Evolutionary conservation across 1,140 invertebrate species (phyloP).

Genomic region (Pollicipes pollicipes): DNA sequence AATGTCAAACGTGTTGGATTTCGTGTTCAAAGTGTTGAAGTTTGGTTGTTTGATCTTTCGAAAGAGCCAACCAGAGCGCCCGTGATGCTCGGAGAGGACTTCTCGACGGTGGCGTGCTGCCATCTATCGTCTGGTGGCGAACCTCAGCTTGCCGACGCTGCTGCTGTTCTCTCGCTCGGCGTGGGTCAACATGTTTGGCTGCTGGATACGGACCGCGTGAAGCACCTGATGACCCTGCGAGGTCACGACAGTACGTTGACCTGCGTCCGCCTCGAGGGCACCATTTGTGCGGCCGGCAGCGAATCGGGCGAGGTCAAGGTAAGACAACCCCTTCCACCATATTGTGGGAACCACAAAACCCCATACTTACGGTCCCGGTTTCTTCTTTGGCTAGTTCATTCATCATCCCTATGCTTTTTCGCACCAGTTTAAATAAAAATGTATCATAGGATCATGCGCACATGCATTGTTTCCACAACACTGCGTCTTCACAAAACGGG

Average conservation of each 20-base stretch:
- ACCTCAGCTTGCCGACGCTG: background rate
- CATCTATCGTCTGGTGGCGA: background rate
- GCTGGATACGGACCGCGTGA: background rate
- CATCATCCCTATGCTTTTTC: too few species aligned
- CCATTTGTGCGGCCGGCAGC: background rate
- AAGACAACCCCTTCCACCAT: too few species aligned
- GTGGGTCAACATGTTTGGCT: background rate
- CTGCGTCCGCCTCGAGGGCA: background rate
- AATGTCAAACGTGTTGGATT: too few species aligned
- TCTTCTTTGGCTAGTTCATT: too few species aligned
- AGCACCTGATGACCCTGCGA: background rate
- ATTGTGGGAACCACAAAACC: too few species aligned
- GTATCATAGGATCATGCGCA: too few species aligned
- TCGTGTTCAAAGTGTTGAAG: too few species aligned
- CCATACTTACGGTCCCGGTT: too few species aligned
- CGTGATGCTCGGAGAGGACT: background rate
- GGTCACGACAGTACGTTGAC: background rate
- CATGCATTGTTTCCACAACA: too few species aligned
- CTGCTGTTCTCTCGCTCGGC: background rate
- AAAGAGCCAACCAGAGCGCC: background rate
- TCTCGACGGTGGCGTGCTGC: background rate
- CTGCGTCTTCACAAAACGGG: too few species aligned
- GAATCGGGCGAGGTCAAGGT: background rate
- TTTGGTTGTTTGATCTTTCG: too few species aligned
- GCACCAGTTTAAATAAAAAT: too few species aligned